Evolutionary conservation across 1,140 invertebrate species (phyloP), one percentile per base, ranked within the genome.

Genomic region (Zaprionus nigranus): DNA sequence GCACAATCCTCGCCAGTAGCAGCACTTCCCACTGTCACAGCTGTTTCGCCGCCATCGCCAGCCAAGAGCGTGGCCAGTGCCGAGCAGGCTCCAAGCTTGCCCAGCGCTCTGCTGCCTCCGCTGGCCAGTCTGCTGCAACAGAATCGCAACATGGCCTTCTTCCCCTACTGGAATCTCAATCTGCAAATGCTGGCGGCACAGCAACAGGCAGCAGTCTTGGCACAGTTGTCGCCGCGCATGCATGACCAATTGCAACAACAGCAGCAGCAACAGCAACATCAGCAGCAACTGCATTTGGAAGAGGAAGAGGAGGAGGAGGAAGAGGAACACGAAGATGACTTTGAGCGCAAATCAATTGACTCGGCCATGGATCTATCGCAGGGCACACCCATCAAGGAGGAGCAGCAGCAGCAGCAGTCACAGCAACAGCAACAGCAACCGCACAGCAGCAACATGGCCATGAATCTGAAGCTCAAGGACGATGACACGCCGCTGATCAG

Each of bases 111-210:
- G 20, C 63, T 92, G 64, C 92, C 92, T 6, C 85, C 87, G 20
- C 64, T 93, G 43, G 91, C 91, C 38, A 84, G 85, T 6, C 69
- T 93, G 53, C 60, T 93, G 65, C 92, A 92, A 59, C 88, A 92
- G 71, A 91, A 92, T 58, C 82, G 71, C 72, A 92, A 92, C 72
- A 91, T 92, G 87, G 82, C 92, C 64, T 92, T 92, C 70, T 92
- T 93, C 57, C 92, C 92, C 43, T 92, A 93, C 65, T 92, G 91
- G 91, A 92, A 92, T 62, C 81, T 93, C 51, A 93, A 93, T 72
- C 66, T 93, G 9, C 92, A 93, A 79, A 92, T 93, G 92, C 72
- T 93, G 26, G 92, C 91, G n/a, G 92, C 91, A 13, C 92, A 93
- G 76, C 92, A 92, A 51, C 92, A 93, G 68, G 86, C 90, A 12